phyloP scores from a whole-genome alignment of 1,140 invertebrate genomes.

The Leptinotarsa texana region DNA sequence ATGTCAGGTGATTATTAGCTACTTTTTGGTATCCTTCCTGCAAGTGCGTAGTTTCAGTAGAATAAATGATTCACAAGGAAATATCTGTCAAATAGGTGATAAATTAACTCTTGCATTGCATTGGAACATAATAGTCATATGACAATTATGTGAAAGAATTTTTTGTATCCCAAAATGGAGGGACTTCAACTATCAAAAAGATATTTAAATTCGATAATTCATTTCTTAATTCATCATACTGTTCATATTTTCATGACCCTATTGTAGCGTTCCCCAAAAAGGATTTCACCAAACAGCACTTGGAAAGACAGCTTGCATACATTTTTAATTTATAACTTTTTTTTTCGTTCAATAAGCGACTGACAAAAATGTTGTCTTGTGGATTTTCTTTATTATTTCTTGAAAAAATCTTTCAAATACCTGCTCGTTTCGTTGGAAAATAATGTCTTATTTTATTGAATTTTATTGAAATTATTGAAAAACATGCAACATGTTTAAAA shows the following conservation, averaged over 20 bases:
- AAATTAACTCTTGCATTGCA: slow-evolving; percentile 15
- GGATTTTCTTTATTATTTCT: too few relatives aligned
- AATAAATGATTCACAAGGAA: neutral
- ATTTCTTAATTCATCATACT: too few relatives aligned
- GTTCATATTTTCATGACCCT: neutral
- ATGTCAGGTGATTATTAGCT: slow-evolving; percentile 9
- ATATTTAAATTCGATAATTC: too few relatives aligned
- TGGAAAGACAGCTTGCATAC: slow-evolving; percentile 9
- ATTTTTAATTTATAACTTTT: neutral
- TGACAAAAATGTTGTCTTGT: too few relatives aligned
- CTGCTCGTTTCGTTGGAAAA: too few relatives aligned
- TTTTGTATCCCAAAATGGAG: too few relatives aligned
- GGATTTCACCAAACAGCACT: slow-evolving; percentile 24
- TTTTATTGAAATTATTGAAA: too few relatives aligned
- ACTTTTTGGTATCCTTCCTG: neutral
- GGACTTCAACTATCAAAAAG: too few relatives aligned
- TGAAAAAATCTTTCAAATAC: too few relatives aligned
- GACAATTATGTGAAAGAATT: neutral
- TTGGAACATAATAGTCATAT: neutral
- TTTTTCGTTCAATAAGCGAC: neutral
- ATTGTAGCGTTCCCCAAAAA: slow-evolving; percentile 10
- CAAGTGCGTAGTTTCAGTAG: slow-evolving; percentile 14
- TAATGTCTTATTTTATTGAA: too few relatives aligned
- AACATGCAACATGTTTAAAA: too few relatives aligned
- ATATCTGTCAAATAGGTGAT: slow-evolving; percentile 17